These are phyloP conservation scores for Synanthedon myopaeformis DNA, from an alignment of 2,888 invertebrate species.

Conservation along the genomic window DNA sequence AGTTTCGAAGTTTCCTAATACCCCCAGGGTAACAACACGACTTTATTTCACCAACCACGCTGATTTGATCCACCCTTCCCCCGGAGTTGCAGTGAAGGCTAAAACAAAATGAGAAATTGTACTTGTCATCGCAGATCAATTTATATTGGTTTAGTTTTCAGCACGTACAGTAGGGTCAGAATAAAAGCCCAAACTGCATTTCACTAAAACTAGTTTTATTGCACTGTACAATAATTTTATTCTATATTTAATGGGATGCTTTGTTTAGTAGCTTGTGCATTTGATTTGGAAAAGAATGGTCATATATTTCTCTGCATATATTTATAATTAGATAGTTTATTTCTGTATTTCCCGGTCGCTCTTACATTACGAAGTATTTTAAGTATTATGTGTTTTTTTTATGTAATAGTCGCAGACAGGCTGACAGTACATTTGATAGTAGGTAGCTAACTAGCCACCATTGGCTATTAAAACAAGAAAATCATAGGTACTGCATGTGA, in stretches of 20 bases:
- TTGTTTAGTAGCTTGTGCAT: too few species aligned
- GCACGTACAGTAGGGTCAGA: neutral
- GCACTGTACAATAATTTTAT: neutral
- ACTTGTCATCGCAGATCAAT: neutral
- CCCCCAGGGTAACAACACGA: constrained; percentile 1
- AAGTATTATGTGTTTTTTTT: too few species aligned
- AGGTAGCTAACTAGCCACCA: too few species aligned
- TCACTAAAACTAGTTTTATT: neutral
- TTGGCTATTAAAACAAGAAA: too few species aligned
- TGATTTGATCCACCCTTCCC: neutral
- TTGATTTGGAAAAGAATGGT: too few species aligned
- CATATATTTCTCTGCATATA: too few species aligned
- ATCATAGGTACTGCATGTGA: too few species aligned
- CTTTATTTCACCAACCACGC: neutral
- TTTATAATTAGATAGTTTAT: too few species aligned
- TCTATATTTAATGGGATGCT: neutral
- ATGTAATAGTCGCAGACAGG: too few species aligned
- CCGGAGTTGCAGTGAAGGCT: neutral
- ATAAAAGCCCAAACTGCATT: neutral
- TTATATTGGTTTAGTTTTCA: neutral
- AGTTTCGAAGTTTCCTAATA: constrained; percentile 8
- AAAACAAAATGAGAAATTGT: neutral
- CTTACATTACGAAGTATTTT: too few species aligned
- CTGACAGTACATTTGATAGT: too few species aligned
- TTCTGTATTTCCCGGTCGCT: too few species aligned